phyloP scores from a whole-genome alignment of 2,113 vertebrate species.

The Copsychus sechellarum region DNA sequence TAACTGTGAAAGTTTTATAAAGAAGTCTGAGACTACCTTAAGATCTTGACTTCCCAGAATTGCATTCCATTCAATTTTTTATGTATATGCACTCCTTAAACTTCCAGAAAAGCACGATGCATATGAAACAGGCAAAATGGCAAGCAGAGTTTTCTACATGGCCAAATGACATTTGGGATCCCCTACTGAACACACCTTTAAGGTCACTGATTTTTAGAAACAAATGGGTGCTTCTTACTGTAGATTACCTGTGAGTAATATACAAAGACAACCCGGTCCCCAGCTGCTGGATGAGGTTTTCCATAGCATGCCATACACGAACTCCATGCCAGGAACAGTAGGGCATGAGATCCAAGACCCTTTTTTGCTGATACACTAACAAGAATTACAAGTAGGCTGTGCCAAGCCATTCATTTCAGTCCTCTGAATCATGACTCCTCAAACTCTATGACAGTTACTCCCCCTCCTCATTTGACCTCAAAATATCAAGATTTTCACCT shows the following conservation, averaged over 20 bases:
- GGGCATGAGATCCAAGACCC: not conserved
- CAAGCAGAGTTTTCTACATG: accelerated
- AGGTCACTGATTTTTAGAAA: not conserved
- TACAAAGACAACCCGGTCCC: not conserved
- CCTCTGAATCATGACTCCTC: not conserved
- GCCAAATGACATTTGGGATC: not conserved
- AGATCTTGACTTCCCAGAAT: not conserved
- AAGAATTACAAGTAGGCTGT: not conserved
- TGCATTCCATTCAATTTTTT: not conserved
- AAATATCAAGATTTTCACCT: not conserved
- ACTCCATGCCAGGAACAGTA: not conserved
- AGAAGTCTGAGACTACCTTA: not conserved
- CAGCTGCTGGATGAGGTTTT: not conserved
- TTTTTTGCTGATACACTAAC: not conserved
- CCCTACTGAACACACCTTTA: not conserved
- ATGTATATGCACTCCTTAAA: too few species aligned
- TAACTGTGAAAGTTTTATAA: not conserved
- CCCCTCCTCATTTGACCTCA: not conserved
- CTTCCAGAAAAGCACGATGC: not conserved
- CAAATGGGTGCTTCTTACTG: not conserved
- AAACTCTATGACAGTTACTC: not conserved
- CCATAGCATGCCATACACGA: not conserved
- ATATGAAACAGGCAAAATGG: not conserved
- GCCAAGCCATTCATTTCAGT: not conserved
- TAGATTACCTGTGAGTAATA: not conserved